Percentiles rank a stretch among this genome's conserved stretches.
phyloP scores from a whole-genome alignment of 2,888 invertebrate species.

The Dioctria linearis region DNA sequence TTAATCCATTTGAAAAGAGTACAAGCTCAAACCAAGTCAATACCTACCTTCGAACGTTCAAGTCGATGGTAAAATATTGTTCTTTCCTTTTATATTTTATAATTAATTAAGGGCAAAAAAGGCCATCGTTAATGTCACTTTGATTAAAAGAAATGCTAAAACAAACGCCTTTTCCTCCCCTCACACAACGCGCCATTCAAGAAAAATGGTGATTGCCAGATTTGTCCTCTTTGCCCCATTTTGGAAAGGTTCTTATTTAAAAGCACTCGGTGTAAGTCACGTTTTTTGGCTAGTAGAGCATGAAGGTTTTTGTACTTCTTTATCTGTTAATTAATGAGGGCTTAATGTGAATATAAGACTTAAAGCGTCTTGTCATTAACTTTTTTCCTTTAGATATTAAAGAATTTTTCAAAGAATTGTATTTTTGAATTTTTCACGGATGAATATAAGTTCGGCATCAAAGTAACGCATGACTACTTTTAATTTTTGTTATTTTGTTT shows the following conservation, averaged over 20 bases:
- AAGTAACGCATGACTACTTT: no score
- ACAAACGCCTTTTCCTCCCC: constrained; percentile 43
- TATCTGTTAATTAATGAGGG: constrained; percentile 54
- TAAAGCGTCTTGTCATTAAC: constrained; percentile 54
- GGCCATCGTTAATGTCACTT: constrained; percentile 57
- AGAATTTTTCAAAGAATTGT: no score
- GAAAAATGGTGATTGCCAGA: constrained; percentile 28
- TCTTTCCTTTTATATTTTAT: constrained; percentile 50
- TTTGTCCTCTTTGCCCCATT: not conserved
- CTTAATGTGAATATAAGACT: constrained; percentile 55
- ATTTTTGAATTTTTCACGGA: no score
- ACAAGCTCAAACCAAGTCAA: no score
- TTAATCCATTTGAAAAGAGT: no score
- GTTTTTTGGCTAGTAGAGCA: constrained; percentile 44
- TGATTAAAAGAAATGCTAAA: constrained; percentile 57
- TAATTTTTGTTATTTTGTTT: no score
- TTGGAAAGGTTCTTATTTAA: not conserved
- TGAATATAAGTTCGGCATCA: no score
- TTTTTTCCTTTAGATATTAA: constrained; percentile 8
- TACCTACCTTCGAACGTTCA: no score
- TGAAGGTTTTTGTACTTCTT: constrained; percentile 30
- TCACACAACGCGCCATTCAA: constrained; percentile 1
- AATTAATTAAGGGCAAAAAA: constrained; percentile 57
- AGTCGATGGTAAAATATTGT: constrained; percentile 31
- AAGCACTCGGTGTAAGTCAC: constrained; percentile 48